Conservation (phyloP, 2,888 invertebrate species). For the Dorcus parallelipipedus region DNA sequence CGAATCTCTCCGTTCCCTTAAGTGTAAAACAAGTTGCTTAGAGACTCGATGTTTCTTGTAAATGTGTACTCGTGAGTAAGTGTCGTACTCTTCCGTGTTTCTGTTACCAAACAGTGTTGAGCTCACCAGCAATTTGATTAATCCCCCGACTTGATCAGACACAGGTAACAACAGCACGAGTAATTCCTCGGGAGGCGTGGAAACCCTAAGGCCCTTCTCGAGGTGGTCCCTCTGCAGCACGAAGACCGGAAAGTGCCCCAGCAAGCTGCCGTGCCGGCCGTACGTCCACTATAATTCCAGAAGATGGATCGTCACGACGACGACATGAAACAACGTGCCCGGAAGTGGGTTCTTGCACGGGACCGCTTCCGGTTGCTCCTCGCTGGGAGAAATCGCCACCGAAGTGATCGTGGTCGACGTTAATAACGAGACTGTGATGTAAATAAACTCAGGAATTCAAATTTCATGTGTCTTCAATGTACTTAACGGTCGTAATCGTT, state of each 20-base stretch:
- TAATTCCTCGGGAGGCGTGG: constrained; percentile 46
- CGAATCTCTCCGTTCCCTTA: no score
- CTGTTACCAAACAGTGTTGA: not conserved
- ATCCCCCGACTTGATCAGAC: constrained; percentile 5
- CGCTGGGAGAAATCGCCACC: constrained; percentile 21
- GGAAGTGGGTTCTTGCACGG: constrained; percentile 21
- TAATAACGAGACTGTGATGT: constrained; percentile 29
- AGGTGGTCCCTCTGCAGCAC: constrained; percentile 43
- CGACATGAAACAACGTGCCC: constrained; percentile 38
- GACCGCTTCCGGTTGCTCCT: constrained; percentile 15
- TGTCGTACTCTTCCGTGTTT: no score
- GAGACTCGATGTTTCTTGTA: no score
- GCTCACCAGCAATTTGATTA: not conserved
- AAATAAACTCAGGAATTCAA: constrained; percentile 1
- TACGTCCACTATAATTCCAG: constrained; percentile 37
- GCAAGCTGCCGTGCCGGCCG: constrained; percentile 26
- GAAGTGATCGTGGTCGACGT: constrained; percentile 29
- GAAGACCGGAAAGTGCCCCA: constrained; percentile 20
- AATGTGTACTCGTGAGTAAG: no score
- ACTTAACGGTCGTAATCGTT: no score
- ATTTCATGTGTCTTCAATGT: no score
- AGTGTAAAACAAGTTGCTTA: no score
- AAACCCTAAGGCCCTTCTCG: constrained; percentile 42
- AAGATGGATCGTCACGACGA: constrained; percentile 43
- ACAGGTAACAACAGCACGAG: constrained; percentile 43